phyloP scores from a whole-genome alignment of 2,888 invertebrate genomes.

The Ennomos quercinarius region DNA sequence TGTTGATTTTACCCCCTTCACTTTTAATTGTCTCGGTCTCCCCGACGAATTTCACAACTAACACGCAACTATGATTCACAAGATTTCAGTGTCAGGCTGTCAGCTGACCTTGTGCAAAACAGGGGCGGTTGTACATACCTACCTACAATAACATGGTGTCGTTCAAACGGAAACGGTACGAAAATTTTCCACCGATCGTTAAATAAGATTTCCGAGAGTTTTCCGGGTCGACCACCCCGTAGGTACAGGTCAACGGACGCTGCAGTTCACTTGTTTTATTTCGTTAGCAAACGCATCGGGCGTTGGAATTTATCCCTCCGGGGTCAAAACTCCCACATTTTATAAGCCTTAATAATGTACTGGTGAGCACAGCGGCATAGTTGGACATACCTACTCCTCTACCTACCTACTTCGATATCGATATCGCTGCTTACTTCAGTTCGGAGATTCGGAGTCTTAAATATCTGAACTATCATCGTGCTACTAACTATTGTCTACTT shows the following conservation, averaged over 20 bases:
- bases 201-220: slow-evolving; percentile 25
- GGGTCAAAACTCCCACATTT: slow-evolving; percentile 62
- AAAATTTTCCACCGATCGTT: slow-evolving; percentile 12
- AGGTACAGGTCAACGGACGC: slow-evolving; percentile 32
- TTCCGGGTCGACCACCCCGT: slow-evolving; percentile 57
- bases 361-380: slow-evolving; percentile 28
- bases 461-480: no score
- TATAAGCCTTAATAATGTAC: slow-evolving; percentile 54
- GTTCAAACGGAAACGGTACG: slow-evolving; percentile 6
- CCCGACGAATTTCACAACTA: no score
- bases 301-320: slow-evolving; percentile 59
- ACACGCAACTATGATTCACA: neutral
- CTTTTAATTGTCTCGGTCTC: no score
- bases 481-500: no score
- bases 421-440: no score
- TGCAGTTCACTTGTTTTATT: slow-evolving; percentile 44
- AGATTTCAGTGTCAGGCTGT: neutral
- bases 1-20: no score
- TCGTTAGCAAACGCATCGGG: slow-evolving; percentile 46
- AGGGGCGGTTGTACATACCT: no score
- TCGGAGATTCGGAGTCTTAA: no score
- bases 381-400: neutral
- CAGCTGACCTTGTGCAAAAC: no score
- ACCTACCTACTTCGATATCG: no score
- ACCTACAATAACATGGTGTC: no score